Percentiles rank a stretch among this genome's conserved stretches.
These are phyloP conservation scores for Caenorhabditis briggsae DNA, from an alignment of 1,140 invertebrate species.

Conservation along the genomic window DNA sequence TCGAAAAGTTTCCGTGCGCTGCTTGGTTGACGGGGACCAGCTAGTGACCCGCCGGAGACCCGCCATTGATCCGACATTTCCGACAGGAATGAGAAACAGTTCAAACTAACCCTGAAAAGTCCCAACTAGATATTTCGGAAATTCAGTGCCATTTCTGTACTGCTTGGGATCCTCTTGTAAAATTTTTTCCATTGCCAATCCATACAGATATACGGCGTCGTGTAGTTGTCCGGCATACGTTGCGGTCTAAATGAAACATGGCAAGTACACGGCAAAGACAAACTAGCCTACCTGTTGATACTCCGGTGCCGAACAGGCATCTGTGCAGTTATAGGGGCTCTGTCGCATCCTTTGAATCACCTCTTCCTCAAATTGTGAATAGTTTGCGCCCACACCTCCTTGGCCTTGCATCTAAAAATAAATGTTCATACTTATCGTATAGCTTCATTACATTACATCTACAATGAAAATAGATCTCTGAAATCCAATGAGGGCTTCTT, in stretches of 20 bases:
- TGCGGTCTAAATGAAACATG: too few species aligned
- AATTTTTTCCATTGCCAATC: slow-evolving; percentile 8
- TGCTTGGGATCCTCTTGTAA: neutral
- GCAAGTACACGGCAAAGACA: too few species aligned
- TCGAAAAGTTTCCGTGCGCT: too few species aligned
- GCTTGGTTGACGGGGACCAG: too few species aligned
- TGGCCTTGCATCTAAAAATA: slow-evolving; percentile 33
- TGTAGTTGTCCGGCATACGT: slow-evolving; percentile 20
- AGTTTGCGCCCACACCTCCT: neutral
- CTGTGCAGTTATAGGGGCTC: slow-evolving; percentile 18
- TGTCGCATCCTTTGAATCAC: slow-evolving; percentile 21
- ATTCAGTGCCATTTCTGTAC: slow-evolving; percentile 17
- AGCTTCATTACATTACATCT: neutral
- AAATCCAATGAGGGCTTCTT: slow-evolving; percentile 1
- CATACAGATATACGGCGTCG: slow-evolving; percentile 15
- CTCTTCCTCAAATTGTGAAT: neutral
- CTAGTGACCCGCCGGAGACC: too few species aligned
- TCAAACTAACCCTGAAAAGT: neutral
- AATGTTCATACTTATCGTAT: neutral
- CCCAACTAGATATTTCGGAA: neutral
- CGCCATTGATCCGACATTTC: too few species aligned
- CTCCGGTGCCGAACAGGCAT: neutral
- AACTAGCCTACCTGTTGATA: slow-evolving; percentile 33
- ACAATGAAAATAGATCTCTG: slow-evolving; percentile 38
- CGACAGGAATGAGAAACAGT: too few species aligned